Evolutionary conservation across 2,888 invertebrate species (phyloP).

Genomic region (Apantesis nais): DNA sequence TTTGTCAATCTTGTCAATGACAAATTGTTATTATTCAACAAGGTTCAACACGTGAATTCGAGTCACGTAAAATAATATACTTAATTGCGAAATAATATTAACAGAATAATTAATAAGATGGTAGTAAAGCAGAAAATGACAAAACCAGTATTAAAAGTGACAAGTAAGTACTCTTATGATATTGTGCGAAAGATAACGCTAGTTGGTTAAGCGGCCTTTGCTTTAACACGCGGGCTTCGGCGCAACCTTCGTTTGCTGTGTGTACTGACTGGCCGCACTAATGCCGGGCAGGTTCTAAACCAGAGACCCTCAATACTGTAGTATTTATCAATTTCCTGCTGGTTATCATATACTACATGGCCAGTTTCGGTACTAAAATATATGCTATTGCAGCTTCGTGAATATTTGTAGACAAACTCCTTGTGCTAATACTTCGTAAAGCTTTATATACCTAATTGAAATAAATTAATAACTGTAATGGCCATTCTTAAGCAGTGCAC

Average conservation of each 20-base stretch:
- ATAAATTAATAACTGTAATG: neutral
- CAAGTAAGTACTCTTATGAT: constrained; percentile 51
- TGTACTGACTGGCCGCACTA: no score
- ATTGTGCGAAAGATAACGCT: neutral
- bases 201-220: neutral
- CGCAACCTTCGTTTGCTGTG: no score
- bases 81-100: neutral
- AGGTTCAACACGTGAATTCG: constrained; percentile 7
- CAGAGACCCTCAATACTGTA: neutral
- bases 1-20: neutral
- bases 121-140: constrained; percentile 64
- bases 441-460: no score
- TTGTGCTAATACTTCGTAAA: neutral
- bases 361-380: neutral
- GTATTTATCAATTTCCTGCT: neutral
- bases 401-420: neutral
- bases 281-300: neutral
- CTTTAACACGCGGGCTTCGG: neutral
- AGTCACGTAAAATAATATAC: neutral
- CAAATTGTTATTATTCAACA: neutral
- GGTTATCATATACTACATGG: neutral
- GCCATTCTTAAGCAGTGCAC: neutral
- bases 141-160: constrained; percentile 67
- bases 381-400: neutral
- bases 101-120: constrained; percentile 49